Base-by-base conservation (phyloP, 2,888 invertebrate species). In the Teinopalpus imperialis region DNA sequence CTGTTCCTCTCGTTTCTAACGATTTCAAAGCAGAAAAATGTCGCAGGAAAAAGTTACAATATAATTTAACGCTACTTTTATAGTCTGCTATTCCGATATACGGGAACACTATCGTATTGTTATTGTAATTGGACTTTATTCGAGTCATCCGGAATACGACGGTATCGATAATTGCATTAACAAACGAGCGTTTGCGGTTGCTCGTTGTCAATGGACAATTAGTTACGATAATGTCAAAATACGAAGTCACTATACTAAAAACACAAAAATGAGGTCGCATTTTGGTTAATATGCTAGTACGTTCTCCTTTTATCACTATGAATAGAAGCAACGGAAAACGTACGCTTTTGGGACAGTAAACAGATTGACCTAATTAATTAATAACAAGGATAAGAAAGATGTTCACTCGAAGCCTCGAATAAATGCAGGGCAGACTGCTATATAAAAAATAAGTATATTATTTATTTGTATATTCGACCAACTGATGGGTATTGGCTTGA, bases 41-140 rank as follows among this genome's bases (percentile, higher is more conserved):
- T 66, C 75, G 78, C 71, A 59, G 72, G 40, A 18, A 41, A 30
- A 46, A 21, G 46, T 41, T 66, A 74, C 66, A 60, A 66, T 74
- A 74, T 69, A 72, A 74, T 77, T 74, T 66, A 61, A 58, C 70
- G 56, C 64, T 53, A 61, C 67, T 71, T 75, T 73, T 69, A 67
- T 35, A 26, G 14, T 36, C 23, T 14, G 6, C 7, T 27, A 27
- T 27, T 43, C 9, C 26, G 12, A 34, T 30, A 30, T 23, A 23
- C 31, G 44, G 14, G 12, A 27, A 24, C 32, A 40, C 40, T 46
- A 34, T 40, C 39, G 14, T 16, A 20, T 16, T 14, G 34, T 46
- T 46, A 46, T 29, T 21, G 40, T 34, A 46, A 40, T 46, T 34
- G 32, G 13, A 39, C 7, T 27, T 32, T 16, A 40, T 40, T 35